Percentiles rank a stretch among this genome's conserved stretches.
Conservation (phyloP, 2,113 vertebrate species). For the Buteo buteo region DNA sequence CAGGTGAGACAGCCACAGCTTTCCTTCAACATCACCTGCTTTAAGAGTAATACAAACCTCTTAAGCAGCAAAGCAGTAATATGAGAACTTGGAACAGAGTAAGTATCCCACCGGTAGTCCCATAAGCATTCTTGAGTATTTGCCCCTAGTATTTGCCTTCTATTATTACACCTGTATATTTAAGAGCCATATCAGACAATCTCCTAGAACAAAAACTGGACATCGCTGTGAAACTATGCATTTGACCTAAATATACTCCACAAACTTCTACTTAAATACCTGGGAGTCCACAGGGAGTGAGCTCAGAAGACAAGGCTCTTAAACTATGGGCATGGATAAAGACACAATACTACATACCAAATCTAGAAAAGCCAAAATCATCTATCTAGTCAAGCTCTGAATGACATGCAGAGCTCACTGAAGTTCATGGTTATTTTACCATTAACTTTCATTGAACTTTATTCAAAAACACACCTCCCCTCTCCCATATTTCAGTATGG, state of each 20-base stretch:
- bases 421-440: neutral
- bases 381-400: neutral
- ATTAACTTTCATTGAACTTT: neutral
- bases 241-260: neutral
- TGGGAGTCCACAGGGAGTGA: rapidly evolving
- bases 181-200: neutral
- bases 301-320: neutral
- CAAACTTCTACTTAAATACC: neutral
- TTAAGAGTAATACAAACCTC: neutral
- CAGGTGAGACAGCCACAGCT: neutral
- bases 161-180: neutral
- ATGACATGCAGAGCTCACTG: neutral
- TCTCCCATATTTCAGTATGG: neutral
- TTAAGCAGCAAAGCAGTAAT: neutral
- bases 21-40: neutral
- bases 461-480: neutral
- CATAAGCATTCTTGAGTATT: neutral
- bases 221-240: neutral
- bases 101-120: neutral
- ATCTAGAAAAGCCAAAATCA: neutral
- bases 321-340: neutral
- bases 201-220: neutral
- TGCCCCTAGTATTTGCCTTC: neutral
- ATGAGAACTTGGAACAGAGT: neutral
- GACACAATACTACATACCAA: neutral